These are phyloP conservation scores for Bombus waltoni DNA, from an alignment of 1,140 invertebrate species.

Conservation along the genomic window DNA sequence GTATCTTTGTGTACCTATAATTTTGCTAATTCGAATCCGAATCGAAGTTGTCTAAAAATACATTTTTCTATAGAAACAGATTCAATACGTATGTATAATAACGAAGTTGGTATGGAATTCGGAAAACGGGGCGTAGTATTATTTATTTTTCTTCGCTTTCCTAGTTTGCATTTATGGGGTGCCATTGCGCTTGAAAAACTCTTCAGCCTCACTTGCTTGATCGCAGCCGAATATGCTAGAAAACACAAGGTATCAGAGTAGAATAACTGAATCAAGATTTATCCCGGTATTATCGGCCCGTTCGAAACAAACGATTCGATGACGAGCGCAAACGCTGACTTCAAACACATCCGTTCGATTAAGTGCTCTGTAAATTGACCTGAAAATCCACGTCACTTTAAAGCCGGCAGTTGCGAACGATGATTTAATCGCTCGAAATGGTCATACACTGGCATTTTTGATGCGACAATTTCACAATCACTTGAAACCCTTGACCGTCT, in stretches of 20 bases:
- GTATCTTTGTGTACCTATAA: not conserved
- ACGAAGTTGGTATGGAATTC: not conserved
- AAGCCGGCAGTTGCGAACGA: slow-evolving; percentile 22
- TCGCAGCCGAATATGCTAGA: not conserved
- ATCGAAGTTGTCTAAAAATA: too few relatives aligned
- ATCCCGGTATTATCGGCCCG: slow-evolving; percentile 3
- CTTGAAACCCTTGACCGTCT: not conserved
- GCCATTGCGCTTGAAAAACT: not conserved
- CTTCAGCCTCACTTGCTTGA: not conserved
- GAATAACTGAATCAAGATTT: slow-evolving; percentile 30
- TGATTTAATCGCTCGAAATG: slow-evolving; percentile 58
- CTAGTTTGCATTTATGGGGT: not conserved
- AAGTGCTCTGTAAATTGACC: slow-evolving; percentile 63
- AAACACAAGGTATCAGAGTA: slow-evolving; percentile 7
- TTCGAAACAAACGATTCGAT: slow-evolving; percentile 47
- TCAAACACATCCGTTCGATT: slow-evolving; percentile 42
- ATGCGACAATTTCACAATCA: slow-evolving; percentile 48
- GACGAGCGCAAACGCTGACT: slow-evolving; percentile 46
- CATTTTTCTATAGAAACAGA: too few relatives aligned
- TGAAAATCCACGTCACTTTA: slow-evolving; percentile 56
- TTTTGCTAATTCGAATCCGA: not conserved
- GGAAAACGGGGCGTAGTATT: not conserved
- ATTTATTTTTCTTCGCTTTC: not conserved
- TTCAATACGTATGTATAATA: not conserved
- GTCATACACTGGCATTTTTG: slow-evolving; percentile 51